phyloP scores from a whole-genome alignment of 1,140 invertebrate genomes.

The Drosophila guanche region DNA sequence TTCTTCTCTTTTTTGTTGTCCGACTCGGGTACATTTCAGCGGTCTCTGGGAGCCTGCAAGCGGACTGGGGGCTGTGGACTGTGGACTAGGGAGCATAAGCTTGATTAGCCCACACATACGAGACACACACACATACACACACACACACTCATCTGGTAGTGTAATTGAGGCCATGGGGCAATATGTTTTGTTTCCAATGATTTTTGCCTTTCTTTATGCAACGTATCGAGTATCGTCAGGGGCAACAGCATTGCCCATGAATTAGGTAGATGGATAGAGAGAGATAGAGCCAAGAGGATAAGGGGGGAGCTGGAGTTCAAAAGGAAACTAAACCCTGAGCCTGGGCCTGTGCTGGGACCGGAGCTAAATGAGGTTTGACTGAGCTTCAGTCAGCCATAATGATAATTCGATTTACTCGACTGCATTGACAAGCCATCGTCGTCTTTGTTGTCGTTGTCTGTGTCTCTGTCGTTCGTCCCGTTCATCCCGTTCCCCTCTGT shows the following conservation, averaged over 20 bases:
- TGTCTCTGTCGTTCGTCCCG: slow-evolving; percentile 26
- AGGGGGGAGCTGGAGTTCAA: slow-evolving; percentile 1
- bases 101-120: slow-evolving; percentile 56
- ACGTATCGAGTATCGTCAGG: slow-evolving; percentile 71
- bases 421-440: slow-evolving; percentile 71
- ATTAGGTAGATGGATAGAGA: slow-evolving; percentile 41
- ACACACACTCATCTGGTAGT: slow-evolving; percentile 64
- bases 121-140: slow-evolving; percentile 21
- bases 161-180: slow-evolving; percentile 81
- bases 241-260: slow-evolving; percentile 23
- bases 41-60: slow-evolving; percentile 68
- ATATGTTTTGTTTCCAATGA: slow-evolving; percentile 81
- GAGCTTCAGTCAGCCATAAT: slow-evolving; percentile 83
- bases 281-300: slow-evolving; percentile 1
- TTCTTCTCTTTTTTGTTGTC: slow-evolving; percentile 42
- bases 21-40: slow-evolving; percentile 74
- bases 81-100: slow-evolving; percentile 20
- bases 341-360: slow-evolving; percentile 1
- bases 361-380: slow-evolving; percentile 81
- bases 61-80: slow-evolving; percentile 19
- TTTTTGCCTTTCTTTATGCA: slow-evolving; percentile 80
- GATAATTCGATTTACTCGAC: slow-evolving; percentile 83
- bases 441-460: slow-evolving; percentile 22
- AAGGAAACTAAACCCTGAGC: slow-evolving; percentile 41
- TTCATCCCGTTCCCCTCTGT: slow-evolving; percentile 21